These are phyloP conservation scores for Characodon lateralis DNA, from an alignment of 2,797 vertebrate genomes.

Conservation along the genomic window DNA sequence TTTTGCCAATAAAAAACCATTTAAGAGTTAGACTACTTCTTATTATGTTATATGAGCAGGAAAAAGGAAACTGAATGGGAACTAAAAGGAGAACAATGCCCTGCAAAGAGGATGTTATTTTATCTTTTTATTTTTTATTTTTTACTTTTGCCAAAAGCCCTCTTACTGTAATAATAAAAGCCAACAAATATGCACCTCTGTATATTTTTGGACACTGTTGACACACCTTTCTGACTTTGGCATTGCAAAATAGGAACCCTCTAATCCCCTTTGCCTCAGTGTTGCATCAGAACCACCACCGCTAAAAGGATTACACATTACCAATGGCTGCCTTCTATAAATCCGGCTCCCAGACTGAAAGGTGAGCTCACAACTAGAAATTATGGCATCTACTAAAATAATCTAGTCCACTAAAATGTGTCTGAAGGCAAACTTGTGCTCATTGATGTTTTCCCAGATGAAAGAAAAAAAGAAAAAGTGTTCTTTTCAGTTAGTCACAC, in stretches of 20 bases:
- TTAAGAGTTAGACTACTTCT: constrained; percentile 30
- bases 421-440: constrained; percentile 56
- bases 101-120: constrained; percentile 59
- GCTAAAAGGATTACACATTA: constrained; percentile 65
- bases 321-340: constrained; percentile 52
- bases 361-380: constrained; percentile 61
- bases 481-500: constrained; percentile 41
- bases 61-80: constrained; percentile 20
- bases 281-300: constrained; percentile 75
- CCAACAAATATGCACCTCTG: constrained; percentile 9
- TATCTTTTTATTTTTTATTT: constrained; percentile 10
- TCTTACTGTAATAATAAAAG: constrained; percentile 14
- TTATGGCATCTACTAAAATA: constrained; percentile 61
- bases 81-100: constrained; percentile 44
- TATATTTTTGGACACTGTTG: constrained; percentile 56
- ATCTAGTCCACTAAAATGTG: constrained; percentile 71
- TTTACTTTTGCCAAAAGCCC: neutral
- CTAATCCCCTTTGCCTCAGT: constrained; percentile 65
- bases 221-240: constrained; percentile 38
- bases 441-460: constrained; percentile 52
- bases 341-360: constrained; percentile 38
- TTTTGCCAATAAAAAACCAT: constrained; percentile 36
- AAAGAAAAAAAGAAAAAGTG: constrained; percentile 31
- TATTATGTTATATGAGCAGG: constrained; percentile 49
- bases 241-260: constrained; percentile 60